A percentile compares a stretch with the other conserved stretches of the same genome.
These are phyloP conservation scores for Propithecus perrieri DNA, from an alignment of 2,797 vertebrate genomes.

Conservation along the genomic window DNA sequence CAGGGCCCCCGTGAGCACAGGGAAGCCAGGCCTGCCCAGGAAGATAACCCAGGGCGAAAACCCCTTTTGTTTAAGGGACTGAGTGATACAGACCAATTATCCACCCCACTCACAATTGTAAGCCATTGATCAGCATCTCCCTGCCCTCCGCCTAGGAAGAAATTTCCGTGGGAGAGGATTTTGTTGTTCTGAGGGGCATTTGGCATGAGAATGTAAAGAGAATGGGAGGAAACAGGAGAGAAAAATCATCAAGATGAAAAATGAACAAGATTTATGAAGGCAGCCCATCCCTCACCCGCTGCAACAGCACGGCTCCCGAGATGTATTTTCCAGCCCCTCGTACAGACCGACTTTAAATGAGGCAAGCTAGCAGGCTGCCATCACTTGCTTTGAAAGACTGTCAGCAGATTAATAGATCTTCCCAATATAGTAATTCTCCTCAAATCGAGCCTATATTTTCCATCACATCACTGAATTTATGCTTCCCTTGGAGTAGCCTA, in stretches of 20 bases:
- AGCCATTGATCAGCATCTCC: background rate
- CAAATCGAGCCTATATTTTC: constrained; percentile 69
- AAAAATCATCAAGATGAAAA: constrained; percentile 71
- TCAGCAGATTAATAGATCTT: constrained; percentile 76
- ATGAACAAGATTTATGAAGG: constrained; percentile 66
- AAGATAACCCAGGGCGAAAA: background rate
- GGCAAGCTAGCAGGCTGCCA: constrained; percentile 67
- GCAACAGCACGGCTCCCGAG: background rate
- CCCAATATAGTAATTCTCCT: constrained; percentile 64
- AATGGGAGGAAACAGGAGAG: constrained; percentile 54
- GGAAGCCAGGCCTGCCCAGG: background rate
- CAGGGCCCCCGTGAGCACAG: background rate
- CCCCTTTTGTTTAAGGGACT: background rate
- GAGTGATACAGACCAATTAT: background rate
- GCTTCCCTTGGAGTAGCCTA: constrained; percentile 57
- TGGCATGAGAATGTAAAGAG: constrained; percentile 54
- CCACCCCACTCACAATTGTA: background rate
- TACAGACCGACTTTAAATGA: constrained; percentile 60
- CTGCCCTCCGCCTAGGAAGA: background rate
- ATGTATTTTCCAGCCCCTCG: constrained; percentile 68
- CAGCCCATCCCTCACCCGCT: background rate
- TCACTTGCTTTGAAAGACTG: constrained; percentile 71
- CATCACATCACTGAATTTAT: constrained; percentile 76
- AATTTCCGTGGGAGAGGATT: constrained; percentile 31
- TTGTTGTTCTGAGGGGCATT: background rate